Conservation (phyloP, 23 tunicate genomes). For the Ciona savignyi region DNA sequence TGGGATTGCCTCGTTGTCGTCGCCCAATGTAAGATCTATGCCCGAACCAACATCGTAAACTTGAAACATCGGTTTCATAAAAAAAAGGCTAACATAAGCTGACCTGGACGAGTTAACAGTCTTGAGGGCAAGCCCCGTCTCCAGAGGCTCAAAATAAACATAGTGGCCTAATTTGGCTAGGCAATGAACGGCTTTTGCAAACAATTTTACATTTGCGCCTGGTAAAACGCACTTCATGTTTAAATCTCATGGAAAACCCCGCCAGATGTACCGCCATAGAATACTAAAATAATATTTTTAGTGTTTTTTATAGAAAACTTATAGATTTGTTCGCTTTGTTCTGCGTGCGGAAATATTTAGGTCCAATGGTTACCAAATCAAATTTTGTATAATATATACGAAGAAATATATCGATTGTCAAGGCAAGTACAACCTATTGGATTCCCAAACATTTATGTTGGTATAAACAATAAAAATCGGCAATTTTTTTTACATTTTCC, state of each 20-base stretch:
- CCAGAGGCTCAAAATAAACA: constrained; percentile 54
- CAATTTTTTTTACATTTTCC: no score
- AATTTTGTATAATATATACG: no score
- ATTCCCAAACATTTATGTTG: no score
- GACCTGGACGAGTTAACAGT: constrained; percentile 90
- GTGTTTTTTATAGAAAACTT: no score
- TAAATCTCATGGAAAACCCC: background rate
- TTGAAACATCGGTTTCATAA: constrained; percentile 51
- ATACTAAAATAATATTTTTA: no score
- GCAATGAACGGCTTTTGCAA: constrained; percentile 85
- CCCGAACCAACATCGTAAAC: constrained; percentile 16
- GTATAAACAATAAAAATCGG: no score
- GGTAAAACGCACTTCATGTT: constrained; percentile 71
- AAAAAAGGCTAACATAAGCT: constrained; percentile 58
- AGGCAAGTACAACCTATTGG: no score
- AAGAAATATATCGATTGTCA: no score
- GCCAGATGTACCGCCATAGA: no score
- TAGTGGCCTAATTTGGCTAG: constrained; percentile 67
- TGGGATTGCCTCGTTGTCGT: background rate
- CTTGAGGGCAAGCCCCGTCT: constrained; percentile 52
- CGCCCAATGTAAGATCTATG: constrained; percentile 4
- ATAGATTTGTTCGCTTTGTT: no score
- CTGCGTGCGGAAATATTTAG: no score
- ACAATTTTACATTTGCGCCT: constrained; percentile 59
- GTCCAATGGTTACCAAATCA: no score